Evolutionary conservation across 2,888 invertebrate species (phyloP), one percentile per base, ranked within the genome.

Genomic region (Drosophila barbarae): DNA sequence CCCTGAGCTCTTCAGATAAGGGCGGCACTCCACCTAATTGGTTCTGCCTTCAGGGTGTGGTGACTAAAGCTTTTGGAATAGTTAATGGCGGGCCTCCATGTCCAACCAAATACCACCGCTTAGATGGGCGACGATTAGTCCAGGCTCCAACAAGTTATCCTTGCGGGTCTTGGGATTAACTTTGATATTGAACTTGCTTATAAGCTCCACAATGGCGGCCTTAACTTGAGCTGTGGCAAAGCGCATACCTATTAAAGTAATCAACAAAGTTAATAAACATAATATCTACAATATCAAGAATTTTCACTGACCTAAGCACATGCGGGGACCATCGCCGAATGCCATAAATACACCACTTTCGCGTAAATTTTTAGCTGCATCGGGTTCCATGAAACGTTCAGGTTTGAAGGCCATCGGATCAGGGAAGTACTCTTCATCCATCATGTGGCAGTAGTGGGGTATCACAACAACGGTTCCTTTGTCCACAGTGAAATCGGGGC

Each of bases 261-360:
- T 38, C 35, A 1, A 3, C 12, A 35, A 23, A 1, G 12, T 32
- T 8, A 10, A 6, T 7, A 13, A n/a, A 0, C 1, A 30, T 15
- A 21, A 10, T 0, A 3, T 28, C 1, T 9, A n/a, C 6, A 23
- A 13, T 8, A 26, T 3, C 10, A 12, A 0, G 0, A 28, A 3
- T 44, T 44, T 28, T 2, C 1, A 36, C 59, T 46, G 5, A 87
- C 88, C 89, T 46, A 88, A 69, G 58, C 89, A 89, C 12, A 81
- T 61, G 58, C 89, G 79, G 0, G 89, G 89, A 2, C 89, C 89
- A 71, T 89, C 87, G 1, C 88, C 87, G 32, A 89, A 89, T 5
- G 77, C 82, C 44, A 84, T 73, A 36, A 72, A 89, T 1, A 80
- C 73, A 9, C 88, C 88, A 28, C 73, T 70, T 2, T 89, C 88